Base-by-base conservation (phyloP, 2,797 vertebrate genomes). In the Centropyge bicolor region DNA sequence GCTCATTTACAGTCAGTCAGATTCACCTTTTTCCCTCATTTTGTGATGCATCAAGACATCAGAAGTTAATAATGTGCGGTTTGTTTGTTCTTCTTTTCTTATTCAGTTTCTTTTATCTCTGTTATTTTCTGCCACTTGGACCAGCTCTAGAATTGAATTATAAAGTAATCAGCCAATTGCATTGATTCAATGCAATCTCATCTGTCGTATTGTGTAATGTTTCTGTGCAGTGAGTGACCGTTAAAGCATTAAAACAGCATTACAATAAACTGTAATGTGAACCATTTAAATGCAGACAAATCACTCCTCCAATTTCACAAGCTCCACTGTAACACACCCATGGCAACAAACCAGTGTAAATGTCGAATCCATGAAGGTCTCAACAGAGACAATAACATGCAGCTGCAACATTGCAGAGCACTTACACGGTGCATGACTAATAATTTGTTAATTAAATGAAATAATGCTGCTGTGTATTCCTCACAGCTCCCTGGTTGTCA, bases 381-480 rank as follows among this genome's bases (percentile, higher is more conserved):
- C 67, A 31, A 9, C 55, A 65, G 31, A 73, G 36, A 46, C 65
- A 68, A 35, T 68, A 45, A 55, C 20, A n/a, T 48, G 8, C 17
- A 54, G 56, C 63, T 60, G 38, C 46, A 71, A 52, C 56, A 51
- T 38, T 76, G 60, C 55, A 72, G 14, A 73, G 27, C 20, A 9
- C 62, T 76, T 16, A 51, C 12, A 38, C 9, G 56, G 64, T 36
- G 56, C 69, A 68, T 76, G 54, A 61, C 86, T 75, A 71, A 79
- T 66, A 52, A 86, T 78, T 74, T 61, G 40, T 36, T 22, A 59
- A 68, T 83, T 40, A 38, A 74, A 75, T 56, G 4, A 64, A 74
- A 73, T 51, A 12, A 5, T 22, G 48, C 43, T 20, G 56, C 31
- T 62, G 49, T 24, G 52, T 45, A 61, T 57, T 40, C 49, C 71